These are phyloP conservation scores for Umimayanthus kanabou DNA, from an alignment of 92 coral and sea anemone species.

Conservation along the genomic window DNA sequence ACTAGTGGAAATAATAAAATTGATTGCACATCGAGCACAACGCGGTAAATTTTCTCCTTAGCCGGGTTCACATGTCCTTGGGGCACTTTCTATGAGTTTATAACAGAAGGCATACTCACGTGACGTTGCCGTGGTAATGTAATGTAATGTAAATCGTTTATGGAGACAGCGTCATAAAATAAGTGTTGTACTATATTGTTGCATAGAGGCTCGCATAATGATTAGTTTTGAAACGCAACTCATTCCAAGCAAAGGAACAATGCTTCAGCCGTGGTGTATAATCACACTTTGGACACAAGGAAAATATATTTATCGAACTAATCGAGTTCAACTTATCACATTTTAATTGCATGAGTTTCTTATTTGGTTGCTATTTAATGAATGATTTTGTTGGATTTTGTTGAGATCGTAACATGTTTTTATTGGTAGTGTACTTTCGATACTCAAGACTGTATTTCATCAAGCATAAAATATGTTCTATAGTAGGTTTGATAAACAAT, in stretches of 20 bases:
- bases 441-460: background rate
- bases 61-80: background rate
- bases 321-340: background rate
- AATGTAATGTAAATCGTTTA: background rate
- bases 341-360: background rate
- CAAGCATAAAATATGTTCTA: background rate
- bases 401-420: constrained; percentile 1
- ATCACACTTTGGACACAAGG: background rate
- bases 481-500: background rate
- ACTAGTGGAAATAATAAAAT: too few species aligned
- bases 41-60: background rate
- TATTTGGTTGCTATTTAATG: background rate
- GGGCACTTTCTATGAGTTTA: background rate
- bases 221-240: background rate
- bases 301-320: background rate
- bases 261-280: background rate
- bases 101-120: background rate
- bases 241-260: background rate
- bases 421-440: background rate
- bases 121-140: background rate
- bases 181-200: background rate
- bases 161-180: constrained; percentile 4
- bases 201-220: background rate
- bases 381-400: background rate
- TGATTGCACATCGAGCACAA: background rate